Evolutionary conservation across 2,888 invertebrate species (phyloP).

Genomic region (Morpho helenor): DNA sequence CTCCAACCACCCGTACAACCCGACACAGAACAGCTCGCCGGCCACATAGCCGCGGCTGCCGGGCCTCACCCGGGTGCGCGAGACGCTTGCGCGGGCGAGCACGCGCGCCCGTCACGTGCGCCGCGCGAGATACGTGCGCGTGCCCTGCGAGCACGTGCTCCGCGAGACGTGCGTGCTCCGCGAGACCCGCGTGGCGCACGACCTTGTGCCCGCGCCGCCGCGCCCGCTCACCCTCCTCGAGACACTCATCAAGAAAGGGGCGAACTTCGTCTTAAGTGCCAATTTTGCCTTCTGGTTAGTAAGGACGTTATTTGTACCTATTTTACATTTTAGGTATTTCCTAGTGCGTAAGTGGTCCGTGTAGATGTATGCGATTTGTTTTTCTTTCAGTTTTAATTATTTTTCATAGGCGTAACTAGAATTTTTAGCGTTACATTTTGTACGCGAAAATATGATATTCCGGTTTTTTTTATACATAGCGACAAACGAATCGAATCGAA

Average conservation of each 20-base stretch:
- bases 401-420: conserved; percentile 1
- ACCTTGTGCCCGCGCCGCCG: conserved; percentile 23
- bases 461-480: too few species aligned
- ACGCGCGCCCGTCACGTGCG: conserved; percentile 11
- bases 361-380: conserved; percentile 50
- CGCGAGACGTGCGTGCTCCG: conserved; percentile 10
- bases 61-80: conserved; percentile 17
- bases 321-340: conserved; percentile 72
- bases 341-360: conserved; percentile 73
- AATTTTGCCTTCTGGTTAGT: conserved; percentile 79
- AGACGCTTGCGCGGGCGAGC: neutral
- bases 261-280: conserved; percentile 75
- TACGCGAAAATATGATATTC: neutral
- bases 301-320: conserved; percentile 77
- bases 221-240: conserved; percentile 40
- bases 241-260: conserved; percentile 53
- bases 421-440: neutral
- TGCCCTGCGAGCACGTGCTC: conserved; percentile 8
- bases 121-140: conserved; percentile 9
- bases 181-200: conserved; percentile 24
- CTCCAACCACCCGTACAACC: conserved; percentile 91
- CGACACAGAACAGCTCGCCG: conserved; percentile 65
- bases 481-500: too few species aligned
- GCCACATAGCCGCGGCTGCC: conserved; percentile 56
- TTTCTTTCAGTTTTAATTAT: conserved; percentile 1